Conservation (phyloP, 2,113 vertebrate genomes). For the Oreochromis spilurus region DNA sequence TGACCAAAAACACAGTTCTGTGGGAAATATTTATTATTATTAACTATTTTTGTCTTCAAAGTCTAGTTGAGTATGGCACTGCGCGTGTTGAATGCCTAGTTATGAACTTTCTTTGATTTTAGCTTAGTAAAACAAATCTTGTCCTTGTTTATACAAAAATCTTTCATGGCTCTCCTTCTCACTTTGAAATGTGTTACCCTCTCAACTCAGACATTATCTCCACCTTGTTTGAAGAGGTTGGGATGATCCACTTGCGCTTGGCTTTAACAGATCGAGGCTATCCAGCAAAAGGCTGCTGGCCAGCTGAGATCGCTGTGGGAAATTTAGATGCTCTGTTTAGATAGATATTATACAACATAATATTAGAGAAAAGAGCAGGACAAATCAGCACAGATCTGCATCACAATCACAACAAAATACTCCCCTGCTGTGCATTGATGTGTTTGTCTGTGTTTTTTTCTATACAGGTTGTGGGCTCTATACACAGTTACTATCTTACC, state of each 20-base stretch:
- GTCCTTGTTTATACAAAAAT: background rate
- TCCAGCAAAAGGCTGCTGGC: background rate
- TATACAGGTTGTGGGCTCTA: background rate
- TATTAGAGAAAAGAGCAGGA: background rate
- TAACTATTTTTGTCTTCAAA: background rate
- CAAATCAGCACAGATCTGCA: background rate
- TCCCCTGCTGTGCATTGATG: background rate
- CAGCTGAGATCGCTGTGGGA: background rate
- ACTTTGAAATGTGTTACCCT: background rate
- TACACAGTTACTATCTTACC: background rate
- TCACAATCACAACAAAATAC: background rate
- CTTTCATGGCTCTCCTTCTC: background rate
- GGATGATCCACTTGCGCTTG: background rate
- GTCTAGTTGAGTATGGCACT: background rate
- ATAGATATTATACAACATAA: background rate
- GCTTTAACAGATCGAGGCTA: background rate
- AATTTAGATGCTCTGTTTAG: background rate
- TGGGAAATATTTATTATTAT: background rate
- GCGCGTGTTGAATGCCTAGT: constrained; percentile 42
- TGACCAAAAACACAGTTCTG: background rate
- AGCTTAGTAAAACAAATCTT: constrained; percentile 9
- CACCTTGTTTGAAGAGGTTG: background rate
- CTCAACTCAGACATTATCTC: background rate
- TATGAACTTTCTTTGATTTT: constrained; percentile 25
- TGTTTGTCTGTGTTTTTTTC: background rate